phyloP scores from a whole-genome alignment of 2,888 invertebrate species.

The Lasius platythorax region DNA sequence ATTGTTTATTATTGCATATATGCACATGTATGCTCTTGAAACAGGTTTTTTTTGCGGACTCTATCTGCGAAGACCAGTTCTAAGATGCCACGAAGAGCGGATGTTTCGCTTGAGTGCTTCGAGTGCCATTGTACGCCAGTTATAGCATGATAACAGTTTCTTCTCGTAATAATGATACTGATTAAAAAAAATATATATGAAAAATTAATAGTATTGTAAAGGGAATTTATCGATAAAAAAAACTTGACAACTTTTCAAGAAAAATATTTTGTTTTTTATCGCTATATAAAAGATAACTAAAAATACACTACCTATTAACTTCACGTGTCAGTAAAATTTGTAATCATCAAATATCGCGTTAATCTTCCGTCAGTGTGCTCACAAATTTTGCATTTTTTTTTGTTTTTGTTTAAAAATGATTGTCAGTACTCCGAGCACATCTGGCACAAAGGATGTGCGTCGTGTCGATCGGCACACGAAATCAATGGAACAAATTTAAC shows the following conservation, averaged over 20 bases:
- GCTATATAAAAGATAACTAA: background rate
- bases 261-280: background rate
- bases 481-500: slow-evolving; percentile 54
- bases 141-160: slow-evolving; percentile 67
- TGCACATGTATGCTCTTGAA: background rate
- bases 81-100: slow-evolving; percentile 59
- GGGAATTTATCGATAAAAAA: background rate
- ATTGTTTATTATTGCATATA: background rate
- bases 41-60: slow-evolving; percentile 18
- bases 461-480: slow-evolving; percentile 38
- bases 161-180: slow-evolving; percentile 57
- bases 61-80: slow-evolving; percentile 15
- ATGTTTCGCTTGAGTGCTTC: slow-evolving; percentile 66
- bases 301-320: background rate
- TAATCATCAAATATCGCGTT: background rate
- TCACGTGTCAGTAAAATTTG: background rate
- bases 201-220: slow-evolving; percentile 30
- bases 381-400: background rate
- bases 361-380: background rate
- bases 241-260: background rate
- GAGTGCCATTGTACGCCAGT: slow-evolving; percentile 62
- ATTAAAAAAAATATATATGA: slow-evolving; percentile 1
- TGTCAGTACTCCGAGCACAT: background rate
- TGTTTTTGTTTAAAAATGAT: background rate
- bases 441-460: background rate